Base-by-base conservation (phyloP, 2,797 vertebrate species). In the Cichlasoma orientale region DNA sequence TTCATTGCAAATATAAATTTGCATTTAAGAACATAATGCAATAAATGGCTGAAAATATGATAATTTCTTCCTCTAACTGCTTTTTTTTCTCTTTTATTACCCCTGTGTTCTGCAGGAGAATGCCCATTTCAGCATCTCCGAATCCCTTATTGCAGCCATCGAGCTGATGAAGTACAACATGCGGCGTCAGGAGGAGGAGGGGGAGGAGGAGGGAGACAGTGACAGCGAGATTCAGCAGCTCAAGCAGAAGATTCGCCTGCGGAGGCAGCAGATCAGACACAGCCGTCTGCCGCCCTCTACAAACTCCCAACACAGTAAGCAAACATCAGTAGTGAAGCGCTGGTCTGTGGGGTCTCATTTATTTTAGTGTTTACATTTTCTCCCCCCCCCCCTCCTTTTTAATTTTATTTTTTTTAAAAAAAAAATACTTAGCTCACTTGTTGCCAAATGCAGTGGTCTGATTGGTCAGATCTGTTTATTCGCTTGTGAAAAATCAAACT, bases 131-230 rank as follows among this genome's bases (percentile, higher is more conserved):
- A 99, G 98, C 90, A 99, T 99, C 92, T 99, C 97, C 0, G 98
- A 99, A 92, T 99, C 98, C 0, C 95, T 99, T 14, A 99, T 99
- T 0, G 98, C 98, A 1, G 98, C 98, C 89, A 99, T 99, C 4
- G 98, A 99, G 93, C 95, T 99, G 74, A 99, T 99, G 98, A 99
- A 99, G 83, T 99, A 96, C 92, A 99, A 98, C 90, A 94, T 99
- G 95, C 95, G 90, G 33, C 83, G 89, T 52, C 92, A 84, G 52
- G 87, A 88, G 66, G 94, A 94, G 25, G 94, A 89, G 69, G 90
- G 90, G 0, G 95, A 95, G 56, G 97, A 98, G 25, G 97, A 96
- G 19, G 96, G 94, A 11, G 96, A 97, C 88, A 98, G 97, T 0
- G 98, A 99, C 90, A 94, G 89, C 33, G 98, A 98, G 93, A 99